These are phyloP conservation scores for Anguilla japonica DNA, from an alignment of 2,113 vertebrate genomes.

Conservation along the genomic window DNA sequence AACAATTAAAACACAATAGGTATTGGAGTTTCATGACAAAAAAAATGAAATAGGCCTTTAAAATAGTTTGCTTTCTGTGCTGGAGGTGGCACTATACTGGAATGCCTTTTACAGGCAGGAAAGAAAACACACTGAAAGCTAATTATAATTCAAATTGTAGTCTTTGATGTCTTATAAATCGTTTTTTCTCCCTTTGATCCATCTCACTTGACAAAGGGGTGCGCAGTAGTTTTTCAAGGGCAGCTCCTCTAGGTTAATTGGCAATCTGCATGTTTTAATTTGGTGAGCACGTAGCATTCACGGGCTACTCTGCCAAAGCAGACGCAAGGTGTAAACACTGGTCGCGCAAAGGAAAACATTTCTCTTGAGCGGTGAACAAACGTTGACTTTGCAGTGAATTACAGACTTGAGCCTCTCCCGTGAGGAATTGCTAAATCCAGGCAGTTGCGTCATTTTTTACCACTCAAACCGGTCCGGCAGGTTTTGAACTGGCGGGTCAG, in stretches of 20 bases:
- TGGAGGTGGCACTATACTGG: background rate
- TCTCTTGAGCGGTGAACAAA: background rate
- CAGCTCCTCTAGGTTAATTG: background rate
- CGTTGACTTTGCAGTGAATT: background rate
- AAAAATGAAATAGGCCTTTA: too few relatives aligned
- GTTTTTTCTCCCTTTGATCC: background rate
- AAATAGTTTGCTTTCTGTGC: background rate
- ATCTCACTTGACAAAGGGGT: background rate
- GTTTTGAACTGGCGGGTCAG: background rate
- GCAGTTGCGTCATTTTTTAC: background rate
- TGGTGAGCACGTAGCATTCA: background rate
- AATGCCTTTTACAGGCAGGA: background rate
- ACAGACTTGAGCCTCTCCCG: background rate
- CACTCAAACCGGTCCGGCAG: background rate
- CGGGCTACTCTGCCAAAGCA: background rate
- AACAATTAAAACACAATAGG: too few relatives aligned
- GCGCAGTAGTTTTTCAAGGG: background rate
- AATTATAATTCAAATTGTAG: background rate
- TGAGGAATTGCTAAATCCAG: background rate
- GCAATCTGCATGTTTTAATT: constrained; percentile 4
- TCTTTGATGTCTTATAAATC: background rate
- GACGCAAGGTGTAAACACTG: background rate
- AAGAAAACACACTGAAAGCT: background rate
- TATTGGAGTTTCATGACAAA: too few relatives aligned
- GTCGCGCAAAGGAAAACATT: background rate